A percentile compares a stretch with the other conserved stretches of the same genome.
Evolutionary conservation across 2,888 invertebrate species (phyloP).

Genomic region (Maniola hyperantus): DNA sequence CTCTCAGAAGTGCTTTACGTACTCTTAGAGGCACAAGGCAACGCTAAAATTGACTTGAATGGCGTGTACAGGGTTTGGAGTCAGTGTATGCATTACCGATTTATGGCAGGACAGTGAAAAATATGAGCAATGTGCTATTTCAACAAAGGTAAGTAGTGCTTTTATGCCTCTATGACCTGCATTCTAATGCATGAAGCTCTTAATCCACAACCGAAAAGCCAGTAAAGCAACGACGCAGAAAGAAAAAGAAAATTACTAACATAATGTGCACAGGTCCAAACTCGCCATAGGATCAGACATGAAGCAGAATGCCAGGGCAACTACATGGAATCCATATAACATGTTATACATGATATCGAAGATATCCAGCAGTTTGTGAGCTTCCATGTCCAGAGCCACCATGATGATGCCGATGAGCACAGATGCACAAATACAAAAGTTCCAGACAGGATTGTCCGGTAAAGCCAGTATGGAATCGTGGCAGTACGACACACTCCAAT

Average conservation of each 20-base stretch:
- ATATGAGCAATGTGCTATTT: too few relatives aligned
- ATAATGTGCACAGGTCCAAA: slow-evolving; percentile 14
- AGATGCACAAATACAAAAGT: slow-evolving; percentile 52
- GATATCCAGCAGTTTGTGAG: slow-evolving; percentile 32
- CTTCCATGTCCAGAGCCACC: slow-evolving; percentile 40
- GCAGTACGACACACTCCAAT: slow-evolving; percentile 50
- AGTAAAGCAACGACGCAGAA: too few relatives aligned
- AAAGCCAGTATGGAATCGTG: slow-evolving; percentile 48
- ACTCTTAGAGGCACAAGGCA: too few relatives aligned
- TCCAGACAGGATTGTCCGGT: slow-evolving; percentile 58
- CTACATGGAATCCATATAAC: slow-evolving; percentile 53
- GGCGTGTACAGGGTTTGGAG: too few relatives aligned
- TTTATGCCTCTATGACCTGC: too few relatives aligned
- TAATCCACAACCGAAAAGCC: too few relatives aligned
- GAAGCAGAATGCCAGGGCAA: slow-evolving; percentile 48
- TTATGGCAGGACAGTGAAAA: too few relatives aligned
- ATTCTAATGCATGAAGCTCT: too few relatives aligned
- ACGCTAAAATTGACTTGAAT: too few relatives aligned
- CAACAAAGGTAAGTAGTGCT: too few relatives aligned
- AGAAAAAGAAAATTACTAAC: slow-evolving; percentile 12
- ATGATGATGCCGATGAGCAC: slow-evolving; percentile 49
- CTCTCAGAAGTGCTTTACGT: too few relatives aligned
- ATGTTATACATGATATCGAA: slow-evolving; percentile 52
- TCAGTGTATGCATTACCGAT: too few relatives aligned
- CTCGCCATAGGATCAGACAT: slow-evolving; percentile 13